Base-by-base conservation (phyloP, 1,140 invertebrate species). In the Cydia strobilella region DNA sequence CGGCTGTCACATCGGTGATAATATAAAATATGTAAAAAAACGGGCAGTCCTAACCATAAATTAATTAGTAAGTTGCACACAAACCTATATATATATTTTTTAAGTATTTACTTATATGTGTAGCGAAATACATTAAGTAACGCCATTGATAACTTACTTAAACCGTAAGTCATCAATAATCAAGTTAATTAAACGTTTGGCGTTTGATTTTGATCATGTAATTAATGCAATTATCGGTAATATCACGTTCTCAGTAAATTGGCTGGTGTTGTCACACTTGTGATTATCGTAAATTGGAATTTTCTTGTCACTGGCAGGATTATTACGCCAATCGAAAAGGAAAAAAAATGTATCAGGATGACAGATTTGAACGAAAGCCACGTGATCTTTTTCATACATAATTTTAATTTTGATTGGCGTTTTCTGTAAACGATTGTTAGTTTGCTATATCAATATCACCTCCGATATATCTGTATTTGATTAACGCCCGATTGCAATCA, bases 401-500 rank as follows among this genome's bases (percentile, higher is more conserved):
- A 31, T 31, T 31, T 0, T 3, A 31, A 31, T 31, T 31, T 31
- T 6, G 31, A 31, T 31, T 31, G 31, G 31, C 31, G 4, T 39
- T 39, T 39, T 39, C 12, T 15, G 15, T 48, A 48, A 15, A 48
- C 7, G 15, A 54, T 54, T 7, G 51, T 7, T 6, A 54, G n/a
- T 3, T 54, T n/a, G 6, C 15, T 54, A 31, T 31, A 31, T 54
- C 1, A 18, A 31, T 31, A 31, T 54, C 1, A 18, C 15, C 51
- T 9, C 15, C 18, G 5, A 54, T 48, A 54, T 54, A 54, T 54
- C 51, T 54, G 15, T 54, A 18, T 54, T 54, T 54, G 51, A 54
- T 54, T 54, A 54, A 54, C 5, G 51, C n/a, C 45, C 5, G 51
- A 18, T 54, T 12, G 48, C 48, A 54, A 66, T 66, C 63, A n/a